Evolutionary conservation across 1,140 invertebrate genomes (phyloP).

Genomic region (Sminthurides bifidus): DNA sequence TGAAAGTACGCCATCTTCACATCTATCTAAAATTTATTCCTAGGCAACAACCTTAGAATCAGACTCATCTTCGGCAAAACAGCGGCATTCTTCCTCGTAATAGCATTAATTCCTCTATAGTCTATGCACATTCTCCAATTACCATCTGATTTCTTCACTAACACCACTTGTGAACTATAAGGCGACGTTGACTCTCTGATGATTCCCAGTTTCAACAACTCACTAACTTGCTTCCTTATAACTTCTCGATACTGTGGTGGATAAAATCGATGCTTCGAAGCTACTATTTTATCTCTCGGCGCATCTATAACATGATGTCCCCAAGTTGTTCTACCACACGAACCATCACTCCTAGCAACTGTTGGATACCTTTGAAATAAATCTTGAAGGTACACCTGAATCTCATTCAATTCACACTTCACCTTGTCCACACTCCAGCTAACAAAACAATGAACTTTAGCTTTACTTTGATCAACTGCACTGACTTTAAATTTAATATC

Average conservation of each 20-base stretch:
- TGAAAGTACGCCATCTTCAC: slow-evolving; percentile 11
- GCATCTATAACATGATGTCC: slow-evolving; percentile 15
- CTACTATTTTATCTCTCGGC: neutral
- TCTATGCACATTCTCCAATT: slow-evolving; percentile 9
- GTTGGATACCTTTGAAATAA: slow-evolving; percentile 11
- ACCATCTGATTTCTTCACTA: slow-evolving; percentile 16
- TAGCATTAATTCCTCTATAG: slow-evolving; percentile 10
- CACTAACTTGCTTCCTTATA: slow-evolving; percentile 7
- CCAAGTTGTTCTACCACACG: neutral
- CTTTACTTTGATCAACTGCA: neutral
- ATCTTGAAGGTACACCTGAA: neutral
- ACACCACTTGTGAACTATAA: slow-evolving; percentile 10
- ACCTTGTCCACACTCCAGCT: neutral
- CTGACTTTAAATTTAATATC: too few species aligned
- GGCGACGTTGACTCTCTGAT: slow-evolving; percentile 12
- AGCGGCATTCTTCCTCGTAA: slow-evolving; percentile 12
- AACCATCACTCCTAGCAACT: slow-evolving; percentile 4
- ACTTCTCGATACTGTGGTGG: slow-evolving; percentile 5
- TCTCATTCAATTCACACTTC: neutral
- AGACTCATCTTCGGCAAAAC: slow-evolving; percentile 18
- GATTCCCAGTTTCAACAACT: slow-evolving; percentile 11
- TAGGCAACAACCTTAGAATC: slow-evolving; percentile 16
- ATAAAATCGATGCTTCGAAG: neutral
- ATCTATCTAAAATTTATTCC: slow-evolving; percentile 9
- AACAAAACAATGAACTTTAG: neutral